phyloP scores from a whole-genome alignment of 2,888 invertebrate species.

The Sarcophaga rosellei region DNA sequence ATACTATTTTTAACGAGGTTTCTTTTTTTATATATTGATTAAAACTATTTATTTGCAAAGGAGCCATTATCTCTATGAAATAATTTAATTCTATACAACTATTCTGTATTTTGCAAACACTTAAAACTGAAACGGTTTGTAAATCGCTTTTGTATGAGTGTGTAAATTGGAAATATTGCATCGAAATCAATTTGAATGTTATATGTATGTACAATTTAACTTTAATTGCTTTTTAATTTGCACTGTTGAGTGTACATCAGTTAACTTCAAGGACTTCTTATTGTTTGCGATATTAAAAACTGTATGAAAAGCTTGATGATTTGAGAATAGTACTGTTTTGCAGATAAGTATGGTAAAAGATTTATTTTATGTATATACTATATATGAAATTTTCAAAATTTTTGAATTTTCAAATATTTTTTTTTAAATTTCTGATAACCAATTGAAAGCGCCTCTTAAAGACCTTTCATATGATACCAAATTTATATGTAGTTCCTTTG shows the following conservation, averaged over 20 bases:
- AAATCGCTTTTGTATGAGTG: too few relatives aligned
- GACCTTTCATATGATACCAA: too few relatives aligned
- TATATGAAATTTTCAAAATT: too few relatives aligned
- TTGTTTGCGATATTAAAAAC: conserved; percentile 28
- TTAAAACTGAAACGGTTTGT: conserved; percentile 32
- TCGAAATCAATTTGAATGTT: conserved; percentile 36
- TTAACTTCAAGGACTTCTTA: conserved; percentile 41
- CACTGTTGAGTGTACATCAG: conserved; percentile 24
- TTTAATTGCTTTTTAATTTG: conserved; percentile 53
- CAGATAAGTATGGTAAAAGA: too few relatives aligned
- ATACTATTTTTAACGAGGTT: too few relatives aligned
- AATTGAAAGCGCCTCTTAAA: too few relatives aligned
- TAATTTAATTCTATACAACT: not conserved
- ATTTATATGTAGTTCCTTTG: too few relatives aligned
- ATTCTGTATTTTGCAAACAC: not conserved
- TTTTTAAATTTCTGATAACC: too few relatives aligned
- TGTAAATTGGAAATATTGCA: not conserved
- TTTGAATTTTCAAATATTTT: too few relatives aligned
- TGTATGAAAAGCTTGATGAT: not conserved
- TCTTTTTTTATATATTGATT: too few relatives aligned
- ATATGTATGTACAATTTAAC: conserved; percentile 26
- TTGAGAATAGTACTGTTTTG: too few relatives aligned
- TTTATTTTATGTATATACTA: too few relatives aligned
- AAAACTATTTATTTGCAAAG: not conserved
- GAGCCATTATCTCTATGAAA: not conserved